Evolutionary conservation across 2,797 vertebrate species (phyloP).

Genomic region (Varecia variegata): DNA sequence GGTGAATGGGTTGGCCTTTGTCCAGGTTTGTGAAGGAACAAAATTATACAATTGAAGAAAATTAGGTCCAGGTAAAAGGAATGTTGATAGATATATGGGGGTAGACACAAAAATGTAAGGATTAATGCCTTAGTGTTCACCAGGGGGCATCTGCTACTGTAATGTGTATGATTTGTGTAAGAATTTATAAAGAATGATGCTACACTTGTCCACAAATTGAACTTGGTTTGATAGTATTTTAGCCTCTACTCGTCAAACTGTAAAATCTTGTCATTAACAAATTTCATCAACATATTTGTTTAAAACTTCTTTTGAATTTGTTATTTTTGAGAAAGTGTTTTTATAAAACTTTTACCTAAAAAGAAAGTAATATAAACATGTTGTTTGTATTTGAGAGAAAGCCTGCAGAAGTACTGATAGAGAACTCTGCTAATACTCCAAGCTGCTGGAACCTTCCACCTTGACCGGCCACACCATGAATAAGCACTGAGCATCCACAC

Average conservation of each 20-base stretch:
- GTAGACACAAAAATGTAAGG: background rate
- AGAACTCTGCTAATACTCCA: background rate
- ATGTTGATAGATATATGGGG: background rate
- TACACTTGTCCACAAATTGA: background rate
- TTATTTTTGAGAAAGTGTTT: background rate
- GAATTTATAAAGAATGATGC: background rate
- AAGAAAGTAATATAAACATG: background rate
- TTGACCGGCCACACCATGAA: background rate
- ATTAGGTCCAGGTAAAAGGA: background rate
- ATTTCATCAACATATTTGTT: background rate
- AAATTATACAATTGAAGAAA: background rate
- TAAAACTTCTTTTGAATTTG: background rate
- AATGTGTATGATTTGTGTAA: background rate
- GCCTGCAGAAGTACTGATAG: background rate
- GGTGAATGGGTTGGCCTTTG: background rate
- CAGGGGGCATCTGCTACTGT: background rate
- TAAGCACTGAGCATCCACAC: background rate
- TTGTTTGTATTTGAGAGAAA: background rate
- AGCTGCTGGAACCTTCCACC: background rate
- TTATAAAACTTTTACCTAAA: background rate
- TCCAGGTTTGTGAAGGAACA: background rate
- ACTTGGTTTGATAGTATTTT: background rate
- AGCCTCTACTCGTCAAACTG: background rate
- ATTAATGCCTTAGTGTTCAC: background rate
- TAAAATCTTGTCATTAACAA: background rate